Conservation (phyloP, 1,140 invertebrate genomes). For the Chironomus striatipennis region DNA sequence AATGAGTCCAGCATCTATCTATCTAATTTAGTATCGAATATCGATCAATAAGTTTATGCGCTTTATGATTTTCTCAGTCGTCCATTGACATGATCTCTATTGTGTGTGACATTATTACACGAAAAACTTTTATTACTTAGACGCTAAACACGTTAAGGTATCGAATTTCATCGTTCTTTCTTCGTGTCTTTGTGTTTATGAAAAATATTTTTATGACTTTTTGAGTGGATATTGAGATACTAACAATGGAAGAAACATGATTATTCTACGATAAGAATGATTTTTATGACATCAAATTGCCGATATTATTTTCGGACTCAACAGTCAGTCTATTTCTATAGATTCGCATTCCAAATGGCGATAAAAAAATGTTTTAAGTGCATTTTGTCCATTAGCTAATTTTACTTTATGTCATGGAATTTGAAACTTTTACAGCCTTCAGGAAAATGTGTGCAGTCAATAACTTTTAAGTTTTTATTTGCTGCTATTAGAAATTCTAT, state of each 20-base stretch:
- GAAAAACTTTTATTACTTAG: background rate
- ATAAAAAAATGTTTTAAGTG: too few species aligned
- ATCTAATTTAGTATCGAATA: conserved; percentile 14
- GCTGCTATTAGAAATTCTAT: too few species aligned
- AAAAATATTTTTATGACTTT: conserved; percentile 14
- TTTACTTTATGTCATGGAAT: too few species aligned
- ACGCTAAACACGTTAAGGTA: background rate
- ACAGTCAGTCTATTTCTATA: too few species aligned
- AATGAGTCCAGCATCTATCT: background rate
- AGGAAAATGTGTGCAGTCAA: too few species aligned
- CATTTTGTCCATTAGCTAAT: too few species aligned
- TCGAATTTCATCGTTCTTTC: background rate
- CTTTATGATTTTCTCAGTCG: background rate
- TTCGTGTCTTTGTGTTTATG: background rate
- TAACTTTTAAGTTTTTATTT: too few species aligned
- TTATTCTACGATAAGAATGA: background rate
- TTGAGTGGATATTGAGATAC: background rate
- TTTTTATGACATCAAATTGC: too few species aligned
- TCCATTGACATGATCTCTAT: conserved; percentile 12
- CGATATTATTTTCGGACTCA: too few species aligned
- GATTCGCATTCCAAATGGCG: too few species aligned
- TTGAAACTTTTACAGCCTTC: too few species aligned
- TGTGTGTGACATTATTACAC: conserved; percentile 10
- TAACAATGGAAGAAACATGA: background rate
- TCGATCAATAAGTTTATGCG: conserved; percentile 12